Evolutionary conservation across 2,113 vertebrate species (phyloP).

Genomic region (Crotalus horridus): DNA sequence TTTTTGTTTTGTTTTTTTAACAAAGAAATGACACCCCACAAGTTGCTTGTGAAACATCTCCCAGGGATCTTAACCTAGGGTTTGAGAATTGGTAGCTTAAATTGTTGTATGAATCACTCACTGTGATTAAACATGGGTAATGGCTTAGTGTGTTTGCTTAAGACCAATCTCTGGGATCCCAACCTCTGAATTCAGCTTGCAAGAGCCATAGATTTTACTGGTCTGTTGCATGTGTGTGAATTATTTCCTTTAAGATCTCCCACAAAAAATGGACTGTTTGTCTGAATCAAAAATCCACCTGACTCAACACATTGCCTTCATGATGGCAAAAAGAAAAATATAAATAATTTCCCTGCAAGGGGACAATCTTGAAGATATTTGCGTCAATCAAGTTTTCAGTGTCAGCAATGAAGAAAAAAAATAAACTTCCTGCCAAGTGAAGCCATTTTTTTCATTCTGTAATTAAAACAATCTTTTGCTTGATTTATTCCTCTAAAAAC

Average conservation of each 20-base stretch:
- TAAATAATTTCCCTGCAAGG: conserved; percentile 24
- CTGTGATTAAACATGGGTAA: not conserved
- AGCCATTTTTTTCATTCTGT: conserved; percentile 55
- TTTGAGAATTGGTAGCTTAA: not conserved
- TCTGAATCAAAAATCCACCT: not conserved
- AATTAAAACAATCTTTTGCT: conserved; percentile 61
- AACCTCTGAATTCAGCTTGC: not conserved
- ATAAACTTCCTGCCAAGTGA: conserved; percentile 52
- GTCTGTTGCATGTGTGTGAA: not conserved
- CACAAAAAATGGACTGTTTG: not conserved
- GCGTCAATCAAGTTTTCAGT: conserved; percentile 39
- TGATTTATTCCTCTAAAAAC: conserved; percentile 61
- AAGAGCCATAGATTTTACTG: not conserved
- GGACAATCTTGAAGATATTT: conserved; percentile 38
- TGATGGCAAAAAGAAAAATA: conserved; percentile 1
- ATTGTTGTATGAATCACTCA: not conserved
- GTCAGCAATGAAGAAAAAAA: conserved; percentile 38
- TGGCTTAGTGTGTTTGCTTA: not conserved
- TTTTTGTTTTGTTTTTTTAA: not conserved
- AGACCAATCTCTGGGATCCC: not conserved
- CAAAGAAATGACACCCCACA: not conserved
- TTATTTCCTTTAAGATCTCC: not conserved
- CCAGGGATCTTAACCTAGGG: not conserved
- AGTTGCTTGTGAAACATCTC: not conserved
- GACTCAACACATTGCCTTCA: not conserved